A percentile compares a stretch with the other conserved stretches of the same genome.
Conservation (phyloP, 53 echinoderm and acorn worm genomes). For the Temnopleurus reevesii region DNA sequence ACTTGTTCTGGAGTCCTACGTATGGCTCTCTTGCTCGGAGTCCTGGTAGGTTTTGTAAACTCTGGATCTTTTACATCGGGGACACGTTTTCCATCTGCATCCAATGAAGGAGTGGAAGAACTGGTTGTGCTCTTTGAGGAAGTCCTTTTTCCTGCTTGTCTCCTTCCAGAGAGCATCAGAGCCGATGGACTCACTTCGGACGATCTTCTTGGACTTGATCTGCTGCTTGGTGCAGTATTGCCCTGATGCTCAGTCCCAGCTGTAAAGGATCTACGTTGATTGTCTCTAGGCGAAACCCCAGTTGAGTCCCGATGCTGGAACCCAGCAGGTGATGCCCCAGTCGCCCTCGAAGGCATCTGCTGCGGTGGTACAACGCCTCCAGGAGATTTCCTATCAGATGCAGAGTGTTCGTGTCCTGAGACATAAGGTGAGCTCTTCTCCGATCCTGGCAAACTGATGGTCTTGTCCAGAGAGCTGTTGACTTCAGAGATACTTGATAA, state of each 20-base stretch:
- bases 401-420: background rate
- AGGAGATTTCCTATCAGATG: constrained; percentile 22
- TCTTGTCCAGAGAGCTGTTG: constrained; percentile 65
- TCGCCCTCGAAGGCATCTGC: background rate
- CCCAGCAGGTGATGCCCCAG: background rate
- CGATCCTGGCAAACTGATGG: constrained; percentile 68
- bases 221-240: background rate
- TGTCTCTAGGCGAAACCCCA: background rate
- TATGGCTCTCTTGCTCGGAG: constrained; percentile 29
- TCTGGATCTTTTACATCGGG: background rate
- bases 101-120: background rate
- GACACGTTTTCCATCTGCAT: background rate
- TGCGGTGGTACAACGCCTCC: background rate
- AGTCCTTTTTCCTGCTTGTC: background rate
- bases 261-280: background rate
- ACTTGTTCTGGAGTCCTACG: background rate
- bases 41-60: constrained; percentile 50
- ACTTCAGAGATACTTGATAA: constrained; percentile 72
- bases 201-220: background rate
- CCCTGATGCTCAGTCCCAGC: background rate
- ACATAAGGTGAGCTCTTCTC: constrained; percentile 75
- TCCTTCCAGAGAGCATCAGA: background rate
- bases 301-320: background rate
- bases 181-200: background rate
- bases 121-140: background rate